Evolutionary conservation across 1,140 invertebrate genomes (phyloP), one percentile per base, ranked within the genome.

Genomic region (Papilio dardanus): DNA sequence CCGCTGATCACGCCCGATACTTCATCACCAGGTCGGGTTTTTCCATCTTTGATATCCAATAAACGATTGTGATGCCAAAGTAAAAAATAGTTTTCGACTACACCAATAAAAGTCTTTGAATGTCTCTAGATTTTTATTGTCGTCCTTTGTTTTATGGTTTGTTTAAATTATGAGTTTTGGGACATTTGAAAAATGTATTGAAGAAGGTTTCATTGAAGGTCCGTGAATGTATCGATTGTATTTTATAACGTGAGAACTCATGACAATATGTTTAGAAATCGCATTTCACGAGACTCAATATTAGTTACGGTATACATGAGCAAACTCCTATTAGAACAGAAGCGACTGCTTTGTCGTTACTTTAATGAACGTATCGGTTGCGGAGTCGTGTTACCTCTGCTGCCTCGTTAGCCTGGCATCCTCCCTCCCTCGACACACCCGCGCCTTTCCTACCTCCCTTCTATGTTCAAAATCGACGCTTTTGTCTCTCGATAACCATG

Each of bases 341-440:
- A 81, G 78, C 81, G 83, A 82, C 12, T 14, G 12, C 12, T 28
- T 28, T 62, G 54, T 14, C 54, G 54, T 28, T 79, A 80, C 83
- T 79, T 82, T 90, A 89, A 89, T 90, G 88, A 90, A 88, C 80
- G 88, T 83, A 84, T 89, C 88, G 83, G 86, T 89, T 88, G 35
- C 67, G 76, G 84, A 71, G 78, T 87, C 86, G 76, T 80, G 86
- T 90, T 90, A 82, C 86, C 21, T 54, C 54, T 14, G 54, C 54
- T 62, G 24, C 54, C 84, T 90, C 83, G 86, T 89, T 88, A 88
- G 83, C 81, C 14, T 81, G 79, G 77, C 73, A 80, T 82, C 83
- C 79, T 79, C 77, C 78, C 77, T 76, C 81, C 83, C 77, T 78
- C 77, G 78, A 75, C 81, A 85, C 80, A 79, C 81, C 74, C 77